Percentiles rank a stretch among this genome's conserved stretches.
Conservation (phyloP, 2,113 vertebrate genomes). For the Gadus chalcogrammus region DNA sequence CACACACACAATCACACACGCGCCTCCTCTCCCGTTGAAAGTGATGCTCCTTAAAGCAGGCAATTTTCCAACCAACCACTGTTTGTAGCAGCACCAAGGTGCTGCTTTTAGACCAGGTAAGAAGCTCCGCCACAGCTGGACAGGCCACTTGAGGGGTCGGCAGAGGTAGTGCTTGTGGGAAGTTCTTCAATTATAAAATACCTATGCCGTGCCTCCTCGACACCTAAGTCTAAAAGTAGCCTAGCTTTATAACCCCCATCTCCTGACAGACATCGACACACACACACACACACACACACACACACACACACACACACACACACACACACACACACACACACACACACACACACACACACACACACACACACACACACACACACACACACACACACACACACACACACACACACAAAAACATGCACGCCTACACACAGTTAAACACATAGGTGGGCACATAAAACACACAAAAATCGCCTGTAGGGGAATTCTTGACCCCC, state of each 20-base stretch:
- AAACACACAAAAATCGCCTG: too few species aligned
- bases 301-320: constrained; percentile 19
- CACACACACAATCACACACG: background rate
- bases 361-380: constrained; percentile 4
- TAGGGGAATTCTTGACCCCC: background rate
- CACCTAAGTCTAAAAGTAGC: constrained; percentile 58
- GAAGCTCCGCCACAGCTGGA: background rate
- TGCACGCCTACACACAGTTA: too few species aligned
- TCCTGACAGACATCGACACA: constrained; percentile 21
- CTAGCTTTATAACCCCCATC: constrained; percentile 25
- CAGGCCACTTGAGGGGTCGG: too few species aligned
- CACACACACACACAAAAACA: constrained; percentile 5
- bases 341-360: constrained; percentile 7
- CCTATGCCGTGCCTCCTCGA: constrained; percentile 40
- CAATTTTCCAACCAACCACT: constrained; percentile 25
- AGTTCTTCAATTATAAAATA: constrained; percentile 46
- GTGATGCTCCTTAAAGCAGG: constrained; percentile 11
- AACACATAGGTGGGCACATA: too few species aligned
- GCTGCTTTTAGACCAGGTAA: constrained; percentile 22
- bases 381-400: constrained; percentile 6
- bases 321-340: background rate
- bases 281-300: background rate
- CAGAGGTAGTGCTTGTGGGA: background rate
- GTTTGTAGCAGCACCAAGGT: constrained; percentile 29
- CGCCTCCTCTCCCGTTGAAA: too few species aligned